Conservation (phyloP, 2,113 vertebrate genomes). For the Anolis sagrei region DNA sequence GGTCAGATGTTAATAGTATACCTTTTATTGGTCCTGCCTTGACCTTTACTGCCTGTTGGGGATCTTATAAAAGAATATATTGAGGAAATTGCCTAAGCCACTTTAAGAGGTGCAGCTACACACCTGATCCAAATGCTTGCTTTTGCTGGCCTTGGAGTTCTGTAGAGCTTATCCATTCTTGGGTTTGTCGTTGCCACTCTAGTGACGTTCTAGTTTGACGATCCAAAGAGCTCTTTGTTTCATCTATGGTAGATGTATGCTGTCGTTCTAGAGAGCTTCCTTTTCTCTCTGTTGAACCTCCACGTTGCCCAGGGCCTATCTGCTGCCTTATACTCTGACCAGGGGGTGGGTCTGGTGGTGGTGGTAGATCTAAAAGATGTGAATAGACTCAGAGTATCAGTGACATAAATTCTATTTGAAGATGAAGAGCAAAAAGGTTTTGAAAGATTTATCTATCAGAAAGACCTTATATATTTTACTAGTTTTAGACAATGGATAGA, state of each 20-base stretch:
- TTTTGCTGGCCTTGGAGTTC: conserved; percentile 88
- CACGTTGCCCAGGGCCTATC: conserved; percentile 78
- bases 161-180: conserved; percentile 90
- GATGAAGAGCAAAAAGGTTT: conserved; percentile 38
- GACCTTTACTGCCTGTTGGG: not conserved
- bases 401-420: conserved; percentile 63
- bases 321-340: conserved; percentile 91
- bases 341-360: conserved; percentile 97
- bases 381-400: conserved; percentile 76
- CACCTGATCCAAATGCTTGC: conserved; percentile 87
- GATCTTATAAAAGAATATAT: not conserved
- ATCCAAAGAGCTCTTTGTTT: conserved; percentile 90
- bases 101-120: conserved; percentile 64
- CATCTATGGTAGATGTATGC: conserved; percentile 84
- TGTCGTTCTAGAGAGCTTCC: conserved; percentile 94
- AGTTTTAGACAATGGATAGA: not conserved
- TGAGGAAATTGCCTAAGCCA: conserved; percentile 49
- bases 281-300: conserved; percentile 87
- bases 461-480: conserved; percentile 11
- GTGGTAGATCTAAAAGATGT: conserved; percentile 94
- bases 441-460: conserved; percentile 14
- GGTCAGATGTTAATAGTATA: not conserved
- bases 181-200: conserved; percentile 91
- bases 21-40: conserved; percentile 11
- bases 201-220: conserved; percentile 87